Base-by-base conservation (phyloP, 2,113 vertebrate genomes). In the Semicossyphus pulcher region DNA sequence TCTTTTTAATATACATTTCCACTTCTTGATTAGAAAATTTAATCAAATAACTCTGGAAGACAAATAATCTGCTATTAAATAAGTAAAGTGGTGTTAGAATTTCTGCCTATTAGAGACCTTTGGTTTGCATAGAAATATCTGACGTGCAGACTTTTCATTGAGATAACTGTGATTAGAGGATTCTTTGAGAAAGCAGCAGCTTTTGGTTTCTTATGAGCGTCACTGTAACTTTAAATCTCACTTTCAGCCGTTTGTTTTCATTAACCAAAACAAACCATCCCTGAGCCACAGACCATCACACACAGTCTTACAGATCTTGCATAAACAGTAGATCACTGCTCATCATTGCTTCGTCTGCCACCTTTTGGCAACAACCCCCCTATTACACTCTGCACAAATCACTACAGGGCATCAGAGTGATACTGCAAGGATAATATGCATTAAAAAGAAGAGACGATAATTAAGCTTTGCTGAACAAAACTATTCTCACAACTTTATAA, bases 81-180 rank as follows among this genome's bases (percentile, higher is more conserved):
- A 26, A 60, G 16, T 53, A 37, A 67, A 10, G 20, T 42, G 20
- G 29, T n/a, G 5, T 41, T 44, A 31, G 31, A 75, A 45, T 57
- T 31, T 31, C 23, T 28, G 52, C 10, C 31, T 26, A 26, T 18
- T 18, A n/a, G 20, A 61, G 26, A 68, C 15, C 51, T 81, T 85
- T 75, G 70, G 62, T 53, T 86, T 89, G 68, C 75, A 89, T 81
- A 81, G 58, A 73, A 78, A 41, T 15, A 15, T 47, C 10, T 14
- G 11, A 36, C 7, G 10, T 20, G 42, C 51, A 42, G 54, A 34
- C 59, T 56, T 51, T n/a, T 28, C 20, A 28, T 29, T 10, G 10
- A 42, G 58, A 51, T 8, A 14, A 11, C 10, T 7, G 42, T 28
- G 21, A 29, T 54, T 10, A 25, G 52, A 34, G n/a, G 15, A 32